phyloP scores from a whole-genome alignment of 2,888 invertebrate genomes.

The Pyrochroa serraticornis region DNA sequence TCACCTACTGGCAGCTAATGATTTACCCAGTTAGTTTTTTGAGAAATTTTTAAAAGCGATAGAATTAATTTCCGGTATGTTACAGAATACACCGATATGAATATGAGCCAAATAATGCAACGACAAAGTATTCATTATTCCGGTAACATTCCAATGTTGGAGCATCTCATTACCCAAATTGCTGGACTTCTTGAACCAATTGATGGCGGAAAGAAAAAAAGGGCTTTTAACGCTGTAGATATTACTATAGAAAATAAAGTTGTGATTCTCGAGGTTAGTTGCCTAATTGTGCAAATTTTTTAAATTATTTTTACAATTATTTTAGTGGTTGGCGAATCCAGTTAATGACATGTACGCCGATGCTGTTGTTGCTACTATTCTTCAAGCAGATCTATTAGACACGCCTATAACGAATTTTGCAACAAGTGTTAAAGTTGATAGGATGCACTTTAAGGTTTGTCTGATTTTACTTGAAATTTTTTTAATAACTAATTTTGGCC shows the following conservation, averaged over 20 bases:
- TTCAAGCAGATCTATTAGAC: constrained; percentile 79
- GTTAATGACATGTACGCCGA: constrained; percentile 99
- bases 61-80: constrained; percentile 21
- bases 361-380: constrained; percentile 85
- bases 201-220: constrained; percentile 74
- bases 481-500: constrained; percentile 8
- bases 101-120: constrained; percentile 91
- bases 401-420: constrained; percentile 66
- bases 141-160: constrained; percentile 73
- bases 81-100: constrained; percentile 93
- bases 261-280: constrained; percentile 78
- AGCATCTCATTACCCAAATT: constrained; percentile 78
- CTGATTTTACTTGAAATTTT: constrained; percentile 11
- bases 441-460: constrained; percentile 84
- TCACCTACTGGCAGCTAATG: constrained; percentile 88
- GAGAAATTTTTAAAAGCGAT: background rate
- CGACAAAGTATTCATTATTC: constrained; percentile 88
- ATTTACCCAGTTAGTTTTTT: constrained; percentile 78
- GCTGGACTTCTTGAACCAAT: constrained; percentile 75
- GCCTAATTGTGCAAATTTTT: constrained; percentile 59
- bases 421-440: constrained; percentile 76
- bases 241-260: constrained; percentile 81
- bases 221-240: constrained; percentile 83
- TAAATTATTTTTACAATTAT: constrained; percentile 60
- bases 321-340: constrained; percentile 90